Conservation (phyloP, 2,113 vertebrate genomes). For the Willisornis vidua region DNA sequence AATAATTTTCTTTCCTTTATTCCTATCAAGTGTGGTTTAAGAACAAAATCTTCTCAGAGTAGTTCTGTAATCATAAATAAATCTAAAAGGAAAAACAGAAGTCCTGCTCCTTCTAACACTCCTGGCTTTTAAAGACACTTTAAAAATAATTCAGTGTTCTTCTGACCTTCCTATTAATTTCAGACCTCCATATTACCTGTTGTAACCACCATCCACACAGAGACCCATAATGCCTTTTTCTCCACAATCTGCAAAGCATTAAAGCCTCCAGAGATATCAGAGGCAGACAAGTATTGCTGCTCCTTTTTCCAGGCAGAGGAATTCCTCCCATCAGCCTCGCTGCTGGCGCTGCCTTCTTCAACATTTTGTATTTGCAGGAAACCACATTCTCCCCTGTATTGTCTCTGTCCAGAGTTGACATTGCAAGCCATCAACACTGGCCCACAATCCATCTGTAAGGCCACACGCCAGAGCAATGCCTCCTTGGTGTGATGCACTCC, state of each 20-base stretch:
- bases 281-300: not conserved
- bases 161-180: not conserved
- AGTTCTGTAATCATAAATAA: not conserved
- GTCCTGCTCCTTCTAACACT: not conserved
- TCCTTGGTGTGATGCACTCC: not conserved
- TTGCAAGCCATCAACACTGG: rapidly evolving
- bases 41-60: not conserved
- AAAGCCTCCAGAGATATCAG: not conserved
- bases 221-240: not conserved
- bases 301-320: not conserved
- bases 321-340: not conserved
- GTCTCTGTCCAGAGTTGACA: not conserved
- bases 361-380: not conserved
- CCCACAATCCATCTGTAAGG: not conserved
- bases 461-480: not conserved
- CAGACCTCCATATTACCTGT: not conserved
- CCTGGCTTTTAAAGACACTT: not conserved
- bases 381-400: not conserved
- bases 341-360: not conserved
- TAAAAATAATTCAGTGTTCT: not conserved
- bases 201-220: not conserved
- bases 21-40: not conserved
- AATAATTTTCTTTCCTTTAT: not conserved
- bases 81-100: not conserved
- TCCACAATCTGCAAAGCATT: not conserved